These are phyloP conservation scores for Amphiprion ocellaris DNA, from an alignment of 2,113 vertebrate genomes.

Conservation along the genomic window DNA sequence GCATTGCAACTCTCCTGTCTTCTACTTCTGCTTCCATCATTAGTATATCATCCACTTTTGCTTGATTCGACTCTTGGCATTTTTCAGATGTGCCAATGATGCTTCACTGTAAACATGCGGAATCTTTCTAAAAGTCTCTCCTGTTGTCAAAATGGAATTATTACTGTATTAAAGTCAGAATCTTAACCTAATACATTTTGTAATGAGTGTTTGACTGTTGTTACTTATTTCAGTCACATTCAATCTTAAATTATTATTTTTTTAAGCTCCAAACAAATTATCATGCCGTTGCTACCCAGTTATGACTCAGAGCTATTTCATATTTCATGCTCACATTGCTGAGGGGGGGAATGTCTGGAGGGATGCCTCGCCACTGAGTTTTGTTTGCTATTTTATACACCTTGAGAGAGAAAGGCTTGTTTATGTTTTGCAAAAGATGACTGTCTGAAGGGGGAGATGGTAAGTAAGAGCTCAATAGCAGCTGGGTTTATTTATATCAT, in stretches of 20 bases:
- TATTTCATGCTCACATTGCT: slow-evolving; percentile 45
- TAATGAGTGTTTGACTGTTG: slow-evolving; percentile 39
- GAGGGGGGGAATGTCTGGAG: slow-evolving; percentile 8
- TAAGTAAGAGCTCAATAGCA: slow-evolving; percentile 47
- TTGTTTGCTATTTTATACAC: slow-evolving; percentile 45
- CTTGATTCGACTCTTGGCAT: too few species aligned
- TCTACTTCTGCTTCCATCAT: too few species aligned
- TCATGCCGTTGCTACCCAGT: slow-evolving; percentile 46
- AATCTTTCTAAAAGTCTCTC: background rate
- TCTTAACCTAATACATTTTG: slow-evolving; percentile 40
- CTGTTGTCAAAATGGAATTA: slow-evolving; percentile 14
- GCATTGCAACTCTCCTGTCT: background rate
- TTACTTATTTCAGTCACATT: slow-evolving; percentile 48
- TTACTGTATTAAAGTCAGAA: slow-evolving; percentile 21
- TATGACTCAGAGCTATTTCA: slow-evolving; percentile 54
- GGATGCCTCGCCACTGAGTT: slow-evolving; percentile 28
- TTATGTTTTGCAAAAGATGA: slow-evolving; percentile 51
- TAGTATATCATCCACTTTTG: too few species aligned
- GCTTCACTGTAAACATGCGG: background rate
- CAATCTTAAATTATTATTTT: slow-evolving; percentile 22
- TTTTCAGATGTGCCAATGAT: background rate
- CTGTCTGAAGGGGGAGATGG: slow-evolving; percentile 15
- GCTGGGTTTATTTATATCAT: slow-evolving; percentile 52
- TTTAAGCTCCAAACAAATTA: slow-evolving; percentile 50
- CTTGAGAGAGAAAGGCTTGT: slow-evolving; percentile 49